Base-by-base conservation (phyloP, 2,888 invertebrate species). In the Pseudococcus jackbeardsleyi region DNA sequence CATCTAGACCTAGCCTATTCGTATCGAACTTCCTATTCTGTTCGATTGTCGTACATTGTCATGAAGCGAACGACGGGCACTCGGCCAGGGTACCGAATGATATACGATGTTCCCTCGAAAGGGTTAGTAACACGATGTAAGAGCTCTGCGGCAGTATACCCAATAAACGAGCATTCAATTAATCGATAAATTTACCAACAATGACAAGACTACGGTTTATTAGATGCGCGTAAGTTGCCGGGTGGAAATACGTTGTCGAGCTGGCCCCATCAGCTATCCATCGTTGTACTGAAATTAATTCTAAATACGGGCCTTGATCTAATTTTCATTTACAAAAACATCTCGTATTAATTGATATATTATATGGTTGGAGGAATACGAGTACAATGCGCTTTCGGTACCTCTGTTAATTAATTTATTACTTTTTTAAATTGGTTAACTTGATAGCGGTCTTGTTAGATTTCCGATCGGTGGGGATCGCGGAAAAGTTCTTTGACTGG, bases 251-350 rank as follows among this genome's bases (percentile, higher is more conserved):
- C 26, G 26, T 33, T 33, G 26, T 3, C 26, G 26, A 3, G 26
- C 26, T 33, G 26, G 26, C 26, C 26, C 26, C 19, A 59, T 54
- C 15, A 15, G 50, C 59, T 6, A 7, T n/a, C 59, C 5, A 59
- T 6, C 7, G 59, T 15, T 15, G 17, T 46, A 46, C 59, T 59
- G n/a, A 59, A 72, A 72, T 72, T 72, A 72, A 72, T 72, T 72
- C 68, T 72, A 72, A 33, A 72, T 72, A 72, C 68, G 68, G 68
- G 68, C 68, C 68, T 72, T 72, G 68, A 72, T 72, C 68, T 72
- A 72, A 72, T 33, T 72, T 72, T 72, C 33, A 72, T 59, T 59
- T 59, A 59, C 59, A 19, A 19, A 59, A 59, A 59, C 59, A 59
- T 59, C 59, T 19, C 59, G 7, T 59, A 59, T 59, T 59, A 59